These are phyloP conservation scores for Acrocephalus arundinaceus DNA, from an alignment of 2,113 vertebrate species.

Conservation along the genomic window DNA sequence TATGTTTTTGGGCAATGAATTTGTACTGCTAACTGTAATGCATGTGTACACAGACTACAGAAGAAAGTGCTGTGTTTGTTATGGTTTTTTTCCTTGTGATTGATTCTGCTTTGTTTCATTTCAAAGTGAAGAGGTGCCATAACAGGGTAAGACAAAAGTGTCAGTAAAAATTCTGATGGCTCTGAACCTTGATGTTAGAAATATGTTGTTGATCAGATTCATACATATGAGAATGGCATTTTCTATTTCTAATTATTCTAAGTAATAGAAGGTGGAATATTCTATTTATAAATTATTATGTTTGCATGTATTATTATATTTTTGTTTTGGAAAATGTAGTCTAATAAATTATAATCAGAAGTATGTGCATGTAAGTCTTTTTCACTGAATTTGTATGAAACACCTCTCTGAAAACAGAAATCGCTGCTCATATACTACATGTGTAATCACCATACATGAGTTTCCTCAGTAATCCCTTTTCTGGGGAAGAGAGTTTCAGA, in stretches of 20 bases:
- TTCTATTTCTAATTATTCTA: neutral
- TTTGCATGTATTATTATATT: neutral
- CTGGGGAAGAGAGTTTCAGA: neutral
- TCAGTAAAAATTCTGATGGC: neutral
- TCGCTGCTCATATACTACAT: neutral
- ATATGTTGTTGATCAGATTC: neutral
- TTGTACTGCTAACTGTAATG: neutral
- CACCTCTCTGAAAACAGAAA: neutral
- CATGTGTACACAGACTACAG: neutral
- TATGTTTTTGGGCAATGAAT: neutral
- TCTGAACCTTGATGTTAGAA: neutral
- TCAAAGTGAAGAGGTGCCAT: neutral
- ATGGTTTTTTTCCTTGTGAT: neutral
- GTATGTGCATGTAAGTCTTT: neutral
- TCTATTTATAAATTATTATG: neutral
- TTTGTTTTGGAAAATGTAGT: neutral
- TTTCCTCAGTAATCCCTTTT: neutral
- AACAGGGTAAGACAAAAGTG: neutral
- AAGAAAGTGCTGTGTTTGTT: neutral
- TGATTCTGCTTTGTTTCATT: neutral
- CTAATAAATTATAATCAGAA: neutral
- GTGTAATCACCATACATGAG: neutral
- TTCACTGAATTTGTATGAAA: neutral
- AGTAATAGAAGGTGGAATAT: neutral
- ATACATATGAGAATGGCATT: neutral